Base-by-base conservation (phyloP, 2,113 vertebrate species). In the Anhinga rufa region DNA sequence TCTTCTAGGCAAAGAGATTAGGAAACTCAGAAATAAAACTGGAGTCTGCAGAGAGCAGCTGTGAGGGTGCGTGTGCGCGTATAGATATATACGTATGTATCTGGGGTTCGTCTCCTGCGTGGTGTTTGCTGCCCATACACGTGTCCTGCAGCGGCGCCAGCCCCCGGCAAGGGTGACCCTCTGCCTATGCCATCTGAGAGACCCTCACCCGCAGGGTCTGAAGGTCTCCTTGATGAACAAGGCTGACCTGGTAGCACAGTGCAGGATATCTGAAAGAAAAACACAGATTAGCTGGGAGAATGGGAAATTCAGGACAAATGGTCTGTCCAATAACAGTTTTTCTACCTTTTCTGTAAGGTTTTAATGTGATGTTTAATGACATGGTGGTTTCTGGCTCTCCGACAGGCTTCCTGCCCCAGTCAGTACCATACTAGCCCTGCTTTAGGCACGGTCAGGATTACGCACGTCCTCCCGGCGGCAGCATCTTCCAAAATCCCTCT, bases 91-190 rank as follows among this genome's bases (percentile, higher is more conserved):
- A 11, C 8, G 3, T 40, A 26, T 34, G 10, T 40, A 34, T 14
- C 24, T 51, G 18, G 31, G 18, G 10, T 51, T 34, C 1, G 0
- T 18, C 14, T 42, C 11, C 55, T 34, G 22, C 22, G 5, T 6
- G 7, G 34, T 13, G 5, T 34, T 34, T 51, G 54, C 64, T 51
- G 44, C 80, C 54, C 28, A 28, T 14, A 28, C 3, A 0, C 0
- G 0, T 8, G 26, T 38, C 42, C n/a, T 58, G 20, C n/a, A 0
- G 1, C n/a, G 34, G 25, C 3, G 1, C 49, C 62, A 81, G 29
- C 36, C n/a, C n/a, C 54, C 9, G 22, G 25, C 4, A 0, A 48
- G 28, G 26, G 52, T 57, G 24, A 82, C 64, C 25, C 26, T 46
- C 51, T 55, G 51, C 49, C 61, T 4, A 0, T 44, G 22, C 14